These are phyloP conservation scores for Drosophila ogumai DNA, from an alignment of 1,140 invertebrate species.

Conservation along the genomic window DNA sequence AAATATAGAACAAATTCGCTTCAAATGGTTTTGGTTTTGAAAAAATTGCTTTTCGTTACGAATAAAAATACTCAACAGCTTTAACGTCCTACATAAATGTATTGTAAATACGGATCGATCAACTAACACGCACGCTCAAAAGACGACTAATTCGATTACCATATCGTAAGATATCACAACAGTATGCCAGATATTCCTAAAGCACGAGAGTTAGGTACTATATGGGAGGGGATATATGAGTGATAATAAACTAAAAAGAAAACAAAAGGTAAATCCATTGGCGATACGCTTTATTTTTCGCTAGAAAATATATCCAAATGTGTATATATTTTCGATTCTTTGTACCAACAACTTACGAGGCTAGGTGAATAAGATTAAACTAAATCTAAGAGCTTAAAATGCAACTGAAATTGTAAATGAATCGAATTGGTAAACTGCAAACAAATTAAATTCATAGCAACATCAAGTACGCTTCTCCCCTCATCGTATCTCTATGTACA, in stretches of 20 bases:
- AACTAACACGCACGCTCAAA: slow-evolving; percentile 61
- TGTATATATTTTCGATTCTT: slow-evolving; percentile 72
- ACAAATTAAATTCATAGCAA: slow-evolving; percentile 61
- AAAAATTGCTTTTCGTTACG: slow-evolving; percentile 74
- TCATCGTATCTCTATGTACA: slow-evolving; percentile 54
- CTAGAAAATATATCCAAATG: slow-evolving; percentile 58
- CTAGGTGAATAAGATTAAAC: slow-evolving; percentile 70
- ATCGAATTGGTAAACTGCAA: slow-evolving; percentile 45
- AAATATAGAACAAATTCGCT: slow-evolving; percentile 40
- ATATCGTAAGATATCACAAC: slow-evolving; percentile 76
- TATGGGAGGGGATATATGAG: slow-evolving; percentile 27
- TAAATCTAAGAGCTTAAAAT: slow-evolving; percentile 66
- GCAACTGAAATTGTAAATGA: slow-evolving; percentile 64
- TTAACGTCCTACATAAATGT: slow-evolving; percentile 69
- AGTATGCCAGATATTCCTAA: slow-evolving; percentile 74
- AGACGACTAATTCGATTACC: slow-evolving; percentile 53
- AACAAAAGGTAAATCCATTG: slow-evolving; percentile 59
- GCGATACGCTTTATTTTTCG: slow-evolving; percentile 75
- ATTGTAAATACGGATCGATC: slow-evolving; percentile 59
- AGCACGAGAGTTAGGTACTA: slow-evolving; percentile 67
- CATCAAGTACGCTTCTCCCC: slow-evolving; percentile 58
- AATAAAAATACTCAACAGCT: slow-evolving; percentile 78
- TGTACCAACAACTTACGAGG: slow-evolving; percentile 77
- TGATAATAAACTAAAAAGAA: slow-evolving; percentile 31
- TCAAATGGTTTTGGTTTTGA: slow-evolving; percentile 25